Percentiles rank a stretch among this genome's conserved stretches.
Conservation (phyloP, 2,113 vertebrate species). For the Clarias batrachus region DNA sequence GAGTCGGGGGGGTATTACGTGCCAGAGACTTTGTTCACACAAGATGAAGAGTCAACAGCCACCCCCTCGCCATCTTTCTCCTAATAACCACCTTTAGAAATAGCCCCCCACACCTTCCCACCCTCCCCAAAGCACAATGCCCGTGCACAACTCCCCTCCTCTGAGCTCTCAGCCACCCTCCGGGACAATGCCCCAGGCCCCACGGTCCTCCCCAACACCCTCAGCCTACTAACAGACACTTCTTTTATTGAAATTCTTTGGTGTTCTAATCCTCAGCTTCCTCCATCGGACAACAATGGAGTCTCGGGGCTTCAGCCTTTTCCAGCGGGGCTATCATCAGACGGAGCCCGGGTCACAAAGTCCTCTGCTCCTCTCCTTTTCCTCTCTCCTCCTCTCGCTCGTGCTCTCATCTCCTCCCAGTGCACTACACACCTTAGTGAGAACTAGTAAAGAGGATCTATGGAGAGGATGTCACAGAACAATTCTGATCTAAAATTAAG, state of each 20-base stretch:
- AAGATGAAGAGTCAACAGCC: slow-evolving; percentile 83
- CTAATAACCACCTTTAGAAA: slow-evolving; percentile 63
- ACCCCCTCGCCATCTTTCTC: slow-evolving; percentile 65
- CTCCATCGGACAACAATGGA: slow-evolving; percentile 78
- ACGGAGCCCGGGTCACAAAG: slow-evolving; percentile 70
- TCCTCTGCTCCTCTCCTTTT: slow-evolving; percentile 53
- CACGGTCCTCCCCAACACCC: slow-evolving; percentile 65
- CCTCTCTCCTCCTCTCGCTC: background rate
- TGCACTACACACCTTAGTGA: slow-evolving; percentile 40
- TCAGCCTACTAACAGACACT: slow-evolving; percentile 77
- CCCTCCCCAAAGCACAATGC: slow-evolving; percentile 74
- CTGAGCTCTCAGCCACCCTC: slow-evolving; percentile 76
- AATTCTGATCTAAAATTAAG: slow-evolving; percentile 25
- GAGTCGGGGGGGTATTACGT: slow-evolving; percentile 53
- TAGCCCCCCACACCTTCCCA: slow-evolving; percentile 39
- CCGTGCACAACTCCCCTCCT: slow-evolving; percentile 69
- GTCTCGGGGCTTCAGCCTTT: slow-evolving; percentile 76
- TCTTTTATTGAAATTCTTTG: slow-evolving; percentile 84
- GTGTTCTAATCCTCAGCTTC: slow-evolving; percentile 83
- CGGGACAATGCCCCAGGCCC: slow-evolving; percentile 71
- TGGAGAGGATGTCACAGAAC: slow-evolving; percentile 20
- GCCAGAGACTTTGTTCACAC: slow-evolving; percentile 78
- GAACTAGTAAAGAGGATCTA: slow-evolving; percentile 35
- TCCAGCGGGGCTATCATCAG: slow-evolving; percentile 71
- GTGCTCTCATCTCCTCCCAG: slow-evolving; percentile 42